Base-by-base conservation (phyloP, 1,140 invertebrate species). In the Melanaphis sacchari region DNA sequence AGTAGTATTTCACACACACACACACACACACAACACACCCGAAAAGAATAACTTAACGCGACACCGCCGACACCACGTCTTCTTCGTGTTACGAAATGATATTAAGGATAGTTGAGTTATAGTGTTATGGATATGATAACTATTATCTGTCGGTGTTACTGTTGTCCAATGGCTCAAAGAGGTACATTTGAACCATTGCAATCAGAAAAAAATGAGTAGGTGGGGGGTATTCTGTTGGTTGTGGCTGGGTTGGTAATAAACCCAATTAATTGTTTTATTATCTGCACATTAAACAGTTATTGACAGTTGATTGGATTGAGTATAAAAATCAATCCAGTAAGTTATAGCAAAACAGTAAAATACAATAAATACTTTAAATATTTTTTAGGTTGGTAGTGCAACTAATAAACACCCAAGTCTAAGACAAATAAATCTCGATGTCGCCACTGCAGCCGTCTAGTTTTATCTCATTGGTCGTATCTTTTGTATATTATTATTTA, bases 61-160 rank as follows among this genome's bases (percentile, higher is more conserved):
- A 81, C 36, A 38, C 0, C 1, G 0, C n/a, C 24, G n/a, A 81
- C 36, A 38, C 0, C 1, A 0, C n/a, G 15, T 31, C 9, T 11
- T 66, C 3, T 31, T 9, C 31, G 31, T 3, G 15, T 0, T 31
- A 31, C 46, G 11, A 15, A 5, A n/a, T n/a, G 15, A n/a, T n/a
- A 59, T 59, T 54, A 26, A 54, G 4, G 6, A 52, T 22, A 76
- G 36, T 0, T 11, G 15, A n/a, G n/a, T 76, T 18, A 49, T 49
- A 15, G n/a, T n/a, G n/a, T n/a, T n/a, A n/a, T n/a, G n/a, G n/a
- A n/a, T n/a, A n/a, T n/a, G n/a, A n/a, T 31, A 5, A 0, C 9
- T 36, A n/a, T 66, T n/a, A 76, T n/a, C 15, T n/a, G 15, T 76
- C 15, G 59, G 31, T 6, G 59, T 31, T 31, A 31, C 31, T 15